These are phyloP conservation scores for Ennomos erosarius DNA, from an alignment of 2,888 invertebrate species.

Conservation along the genomic window DNA sequence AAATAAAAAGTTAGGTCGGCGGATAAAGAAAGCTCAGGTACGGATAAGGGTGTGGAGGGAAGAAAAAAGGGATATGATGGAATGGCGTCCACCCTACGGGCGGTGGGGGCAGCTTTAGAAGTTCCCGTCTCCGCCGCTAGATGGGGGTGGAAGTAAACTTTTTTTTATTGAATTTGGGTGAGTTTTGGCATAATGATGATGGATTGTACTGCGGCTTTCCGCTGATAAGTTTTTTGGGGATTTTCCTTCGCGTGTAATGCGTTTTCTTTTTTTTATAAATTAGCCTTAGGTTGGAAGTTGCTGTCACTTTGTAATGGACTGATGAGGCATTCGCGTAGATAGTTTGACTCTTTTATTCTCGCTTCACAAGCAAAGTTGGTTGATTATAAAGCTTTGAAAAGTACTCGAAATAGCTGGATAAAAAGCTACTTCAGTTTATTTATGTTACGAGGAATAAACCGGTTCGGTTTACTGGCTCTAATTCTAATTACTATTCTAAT, in stretches of 20 bases:
- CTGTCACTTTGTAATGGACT: conserved; percentile 53
- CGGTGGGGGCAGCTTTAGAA: conserved; percentile 56
- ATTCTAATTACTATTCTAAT: no score
- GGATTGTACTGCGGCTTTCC: conserved; percentile 79
- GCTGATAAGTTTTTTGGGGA: conserved; percentile 79
- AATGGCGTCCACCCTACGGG: conserved; percentile 70
- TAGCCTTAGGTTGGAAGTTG: conserved; percentile 57
- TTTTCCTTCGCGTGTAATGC: conserved; percentile 73
- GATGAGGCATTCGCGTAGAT: conserved; percentile 18
- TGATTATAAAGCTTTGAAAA: conserved; percentile 12
- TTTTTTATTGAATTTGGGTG: conserved; percentile 82
- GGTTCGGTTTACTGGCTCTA: no score
- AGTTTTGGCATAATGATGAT: conserved; percentile 84
- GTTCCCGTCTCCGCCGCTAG: conserved; percentile 75
- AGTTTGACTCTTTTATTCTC: conserved; percentile 34
- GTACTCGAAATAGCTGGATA: not conserved
- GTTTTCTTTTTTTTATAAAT: conserved; percentile 70
- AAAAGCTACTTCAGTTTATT: not conserved
- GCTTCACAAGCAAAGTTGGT: conserved; percentile 10
- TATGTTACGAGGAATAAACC: no score
- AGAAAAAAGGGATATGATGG: conserved; percentile 83
- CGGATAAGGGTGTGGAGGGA: conserved; percentile 83
- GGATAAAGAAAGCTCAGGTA: conserved; percentile 85
- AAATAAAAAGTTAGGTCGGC: conserved; percentile 80
- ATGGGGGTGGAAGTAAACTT: conserved; percentile 75